Percentiles rank a stretch among this genome's conserved stretches.
Evolutionary conservation across 2,797 vertebrate genomes (phyloP).

Genomic region (Hydrocynus forskahlii): DNA sequence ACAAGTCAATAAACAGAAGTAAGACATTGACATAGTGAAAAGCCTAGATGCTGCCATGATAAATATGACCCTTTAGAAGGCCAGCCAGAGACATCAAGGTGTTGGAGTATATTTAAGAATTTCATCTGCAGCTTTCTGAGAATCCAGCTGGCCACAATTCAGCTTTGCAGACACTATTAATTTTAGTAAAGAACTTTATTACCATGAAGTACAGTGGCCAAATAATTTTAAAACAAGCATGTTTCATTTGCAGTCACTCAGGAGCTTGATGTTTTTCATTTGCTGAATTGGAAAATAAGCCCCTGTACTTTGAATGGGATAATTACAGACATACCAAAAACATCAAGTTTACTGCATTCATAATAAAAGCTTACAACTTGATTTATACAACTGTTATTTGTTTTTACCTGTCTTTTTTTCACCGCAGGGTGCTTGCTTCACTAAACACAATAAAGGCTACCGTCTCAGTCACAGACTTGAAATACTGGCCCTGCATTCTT

Average conservation of each 20-base stretch:
- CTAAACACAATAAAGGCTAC: conserved; percentile 11
- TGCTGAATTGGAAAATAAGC: conserved; percentile 13
- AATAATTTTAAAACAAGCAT: conserved; percentile 13
- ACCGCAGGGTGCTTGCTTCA: not conserved
- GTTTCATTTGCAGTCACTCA: conserved; percentile 23
- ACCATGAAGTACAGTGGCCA: conserved; percentile 12
- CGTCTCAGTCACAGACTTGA: conserved; percentile 3
- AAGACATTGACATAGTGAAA: conserved; percentile 29
- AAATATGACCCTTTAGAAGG: conserved; percentile 32
- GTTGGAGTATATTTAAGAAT: conserved; percentile 27
- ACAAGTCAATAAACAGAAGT: conserved; percentile 34
- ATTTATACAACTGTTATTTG: not conserved
- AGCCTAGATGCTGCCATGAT: conserved; percentile 29
- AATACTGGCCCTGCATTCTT: conserved; percentile 5
- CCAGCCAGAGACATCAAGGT: conserved; percentile 38
- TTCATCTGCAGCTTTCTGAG: conserved; percentile 25
- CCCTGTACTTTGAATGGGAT: conserved; percentile 6
- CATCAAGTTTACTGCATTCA: not conserved
- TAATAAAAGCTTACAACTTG: not conserved
- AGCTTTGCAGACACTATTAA: not conserved
- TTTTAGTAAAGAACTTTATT: conserved; percentile 15
- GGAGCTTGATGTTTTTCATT: conserved; percentile 2
- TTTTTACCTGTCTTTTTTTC: not conserved
- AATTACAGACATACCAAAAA: not conserved
- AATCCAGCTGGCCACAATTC: conserved; percentile 7